These are phyloP conservation scores for Zoanthus gigantus DNA, from an alignment of 92 coral and sea anemone genomes.

Conservation along the genomic window DNA sequence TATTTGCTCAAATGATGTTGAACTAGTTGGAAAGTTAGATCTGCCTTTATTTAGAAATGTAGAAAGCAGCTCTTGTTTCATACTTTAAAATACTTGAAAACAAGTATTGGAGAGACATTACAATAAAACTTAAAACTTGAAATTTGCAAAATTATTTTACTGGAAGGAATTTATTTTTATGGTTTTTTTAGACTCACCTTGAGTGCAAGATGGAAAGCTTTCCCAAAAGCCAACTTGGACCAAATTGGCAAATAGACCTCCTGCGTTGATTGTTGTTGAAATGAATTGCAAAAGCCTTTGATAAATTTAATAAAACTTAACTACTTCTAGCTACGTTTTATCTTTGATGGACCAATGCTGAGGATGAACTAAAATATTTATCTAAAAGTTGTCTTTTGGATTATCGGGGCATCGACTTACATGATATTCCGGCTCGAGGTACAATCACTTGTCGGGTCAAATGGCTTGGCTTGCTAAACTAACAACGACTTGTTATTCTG, in stretches of 20 bases:
- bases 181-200: not conserved
- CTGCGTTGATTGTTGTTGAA: not conserved
- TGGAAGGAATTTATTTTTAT: too few species aligned
- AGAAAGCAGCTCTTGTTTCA: too few species aligned
- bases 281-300: slow-evolving; percentile 4
- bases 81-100: too few species aligned
- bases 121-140: too few species aligned
- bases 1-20: too few species aligned
- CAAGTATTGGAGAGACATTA: too few species aligned
- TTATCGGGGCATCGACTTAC: not conserved
- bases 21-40: too few species aligned
- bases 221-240: not conserved
- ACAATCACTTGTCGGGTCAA: not conserved
- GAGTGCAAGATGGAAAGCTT: not conserved
- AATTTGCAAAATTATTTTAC: too few species aligned
- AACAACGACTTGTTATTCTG: not conserved
- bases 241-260: not conserved
- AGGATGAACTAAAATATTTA: not conserved
- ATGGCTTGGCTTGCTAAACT: not conserved
- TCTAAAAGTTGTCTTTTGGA: slow-evolving; percentile 30
- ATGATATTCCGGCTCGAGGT: not conserved
- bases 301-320: slow-evolving; percentile 1
- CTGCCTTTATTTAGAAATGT: too few species aligned
- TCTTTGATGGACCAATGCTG: slow-evolving; percentile 30
- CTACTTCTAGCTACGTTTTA: not conserved